Evolutionary conservation across 2,797 vertebrate species (phyloP).

Genomic region (Chrysocyon brachyurus): DNA sequence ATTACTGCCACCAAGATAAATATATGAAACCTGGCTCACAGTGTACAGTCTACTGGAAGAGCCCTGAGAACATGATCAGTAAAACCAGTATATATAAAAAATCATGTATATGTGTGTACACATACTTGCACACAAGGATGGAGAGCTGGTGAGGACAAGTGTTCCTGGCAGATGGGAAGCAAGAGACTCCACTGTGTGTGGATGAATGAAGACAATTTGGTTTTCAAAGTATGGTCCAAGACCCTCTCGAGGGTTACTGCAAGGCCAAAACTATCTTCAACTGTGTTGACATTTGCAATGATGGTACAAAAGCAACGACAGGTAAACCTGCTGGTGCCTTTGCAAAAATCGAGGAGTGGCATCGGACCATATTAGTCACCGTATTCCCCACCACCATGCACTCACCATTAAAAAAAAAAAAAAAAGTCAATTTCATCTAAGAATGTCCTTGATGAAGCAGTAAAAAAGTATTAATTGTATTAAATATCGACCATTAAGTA

Average conservation of each 20-base stretch:
- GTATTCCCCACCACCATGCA: not conserved
- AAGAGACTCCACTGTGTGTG: not conserved
- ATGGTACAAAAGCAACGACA: not conserved
- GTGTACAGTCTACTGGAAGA: not conserved
- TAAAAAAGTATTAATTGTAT: not conserved
- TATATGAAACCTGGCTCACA: not conserved
- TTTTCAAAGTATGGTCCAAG: not conserved
- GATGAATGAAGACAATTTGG: not conserved
- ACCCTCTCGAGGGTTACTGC: not conserved
- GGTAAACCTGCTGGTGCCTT: not conserved
- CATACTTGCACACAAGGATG: not conserved
- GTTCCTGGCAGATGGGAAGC: not conserved
- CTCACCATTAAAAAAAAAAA: not conserved
- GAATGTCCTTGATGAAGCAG: not conserved
- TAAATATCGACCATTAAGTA: not conserved
- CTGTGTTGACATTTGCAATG: not conserved
- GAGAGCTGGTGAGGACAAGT: not conserved
- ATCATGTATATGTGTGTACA: no score
- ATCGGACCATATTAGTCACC: not conserved
- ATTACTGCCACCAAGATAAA: not conserved
- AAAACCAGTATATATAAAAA: not conserved
- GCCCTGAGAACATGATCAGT: not conserved
- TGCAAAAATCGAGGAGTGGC: not conserved
- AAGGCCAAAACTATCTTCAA: not conserved
- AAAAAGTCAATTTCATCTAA: not conserved